These are phyloP conservation scores for Novumbra hubbsi DNA, from an alignment of 2,797 vertebrate genomes.

Conservation along the genomic window DNA sequence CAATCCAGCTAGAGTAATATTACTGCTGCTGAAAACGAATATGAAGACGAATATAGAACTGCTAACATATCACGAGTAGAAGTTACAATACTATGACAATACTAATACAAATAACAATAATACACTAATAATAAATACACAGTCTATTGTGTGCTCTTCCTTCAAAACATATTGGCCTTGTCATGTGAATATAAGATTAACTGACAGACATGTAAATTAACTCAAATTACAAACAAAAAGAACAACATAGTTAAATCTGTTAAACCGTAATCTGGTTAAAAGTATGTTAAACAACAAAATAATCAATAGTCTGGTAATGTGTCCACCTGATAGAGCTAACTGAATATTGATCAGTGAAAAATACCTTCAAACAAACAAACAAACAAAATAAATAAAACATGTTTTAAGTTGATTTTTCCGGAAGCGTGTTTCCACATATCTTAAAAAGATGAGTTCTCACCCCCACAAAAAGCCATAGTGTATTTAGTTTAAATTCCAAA, in stretches of 20 bases:
- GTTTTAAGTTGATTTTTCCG: background rate
- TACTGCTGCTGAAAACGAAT: background rate
- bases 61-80: background rate
- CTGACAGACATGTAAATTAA: background rate
- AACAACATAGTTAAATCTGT: background rate
- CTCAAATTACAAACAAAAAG: background rate
- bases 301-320: background rate
- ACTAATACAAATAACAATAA: background rate
- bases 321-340: background rate
- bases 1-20: background rate
- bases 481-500: background rate
- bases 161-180: background rate
- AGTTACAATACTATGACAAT: background rate
- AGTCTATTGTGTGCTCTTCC: background rate
- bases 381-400: background rate
- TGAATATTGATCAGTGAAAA: background rate
- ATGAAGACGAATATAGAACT: background rate
- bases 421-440: background rate
- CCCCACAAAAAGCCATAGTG: background rate
- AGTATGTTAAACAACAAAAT: background rate
- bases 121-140: background rate
- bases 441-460: background rate
- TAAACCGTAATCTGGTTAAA: background rate
- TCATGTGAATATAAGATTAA: background rate
- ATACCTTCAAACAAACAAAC: background rate